Conservation (phyloP, 2,797 vertebrate species). For the Pristis pectinata region DNA sequence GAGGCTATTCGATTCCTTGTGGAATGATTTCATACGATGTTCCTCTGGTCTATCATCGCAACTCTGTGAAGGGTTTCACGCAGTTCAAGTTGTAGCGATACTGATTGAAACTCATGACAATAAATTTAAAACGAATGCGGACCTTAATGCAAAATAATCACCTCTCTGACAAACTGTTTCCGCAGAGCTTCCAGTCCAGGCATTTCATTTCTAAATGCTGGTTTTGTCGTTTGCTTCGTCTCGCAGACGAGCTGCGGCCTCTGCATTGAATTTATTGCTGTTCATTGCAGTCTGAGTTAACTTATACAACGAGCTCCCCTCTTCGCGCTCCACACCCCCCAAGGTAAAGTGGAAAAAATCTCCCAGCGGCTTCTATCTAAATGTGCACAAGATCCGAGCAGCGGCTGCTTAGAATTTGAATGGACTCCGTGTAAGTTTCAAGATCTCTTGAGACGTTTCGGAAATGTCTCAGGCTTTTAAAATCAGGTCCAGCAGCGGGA, state of each 20-base stretch:
- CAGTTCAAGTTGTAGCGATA: background rate
- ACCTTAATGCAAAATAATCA: background rate
- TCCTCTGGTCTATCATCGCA: background rate
- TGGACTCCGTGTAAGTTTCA: background rate
- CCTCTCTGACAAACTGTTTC: background rate
- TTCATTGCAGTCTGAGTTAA: background rate
- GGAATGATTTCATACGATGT: background rate
- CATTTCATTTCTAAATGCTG: background rate
- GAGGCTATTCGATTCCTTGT: background rate
- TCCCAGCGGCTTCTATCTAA: background rate
- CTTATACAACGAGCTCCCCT: background rate
- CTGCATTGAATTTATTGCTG: background rate
- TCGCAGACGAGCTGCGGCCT: background rate
- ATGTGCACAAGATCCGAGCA: background rate
- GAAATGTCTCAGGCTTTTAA: background rate
- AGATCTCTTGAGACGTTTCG: background rate
- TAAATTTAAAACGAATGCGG: background rate
- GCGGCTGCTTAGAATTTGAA: background rate
- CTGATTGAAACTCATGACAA: background rate
- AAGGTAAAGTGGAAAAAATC: background rate
- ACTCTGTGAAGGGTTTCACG: background rate
- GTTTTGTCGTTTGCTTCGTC: background rate
- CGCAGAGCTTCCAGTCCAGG: background rate
- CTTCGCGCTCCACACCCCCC: background rate
- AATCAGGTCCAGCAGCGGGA: background rate